Conservation (phyloP, 1,140 invertebrate genomes). For the Drosophila willistoni region DNA sequence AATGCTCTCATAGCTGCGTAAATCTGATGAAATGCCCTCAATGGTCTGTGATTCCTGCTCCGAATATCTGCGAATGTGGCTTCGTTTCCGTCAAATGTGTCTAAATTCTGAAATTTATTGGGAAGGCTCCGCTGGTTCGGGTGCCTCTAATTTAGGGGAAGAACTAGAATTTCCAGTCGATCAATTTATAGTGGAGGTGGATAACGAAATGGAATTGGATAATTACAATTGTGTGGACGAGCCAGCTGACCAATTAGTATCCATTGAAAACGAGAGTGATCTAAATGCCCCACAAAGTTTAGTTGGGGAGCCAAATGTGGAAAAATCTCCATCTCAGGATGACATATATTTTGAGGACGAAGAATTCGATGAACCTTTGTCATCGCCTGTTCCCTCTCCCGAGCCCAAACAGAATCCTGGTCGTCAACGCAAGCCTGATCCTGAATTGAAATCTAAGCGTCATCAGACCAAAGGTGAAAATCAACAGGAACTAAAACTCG, state of each 20-base stretch:
- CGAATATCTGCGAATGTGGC: conserved; percentile 67
- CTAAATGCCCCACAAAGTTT: not conserved
- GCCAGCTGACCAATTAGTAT: not conserved
- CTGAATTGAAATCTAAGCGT: conserved; percentile 51
- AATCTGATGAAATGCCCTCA: conserved; percentile 37
- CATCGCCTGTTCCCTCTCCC: conserved; percentile 45
- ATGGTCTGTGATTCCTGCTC: conserved; percentile 59
- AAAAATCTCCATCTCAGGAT: not conserved
- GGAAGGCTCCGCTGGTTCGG: conserved; percentile 33
- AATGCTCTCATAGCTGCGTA: conserved; percentile 38
- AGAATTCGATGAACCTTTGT: conserved; percentile 28
- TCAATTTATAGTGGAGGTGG: conserved; percentile 41
- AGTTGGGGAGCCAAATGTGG: not conserved
- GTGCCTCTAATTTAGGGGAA: conserved; percentile 20
- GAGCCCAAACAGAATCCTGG: conserved; percentile 42
- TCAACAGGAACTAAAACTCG: not conserved
- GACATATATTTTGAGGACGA: conserved; percentile 20
- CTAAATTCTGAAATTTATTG: conserved; percentile 69
- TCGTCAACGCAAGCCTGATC: conserved; percentile 55
- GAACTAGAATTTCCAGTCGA: conserved; percentile 47
- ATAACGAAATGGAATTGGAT: conserved; percentile 5
- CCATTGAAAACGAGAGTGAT: not conserved
- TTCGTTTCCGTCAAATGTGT: conserved; percentile 70
- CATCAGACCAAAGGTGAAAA: conserved; percentile 26
- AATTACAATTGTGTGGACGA: not conserved